These are phyloP conservation scores for Aplodontia rufa DNA, from an alignment of 2,113 vertebrate species.

Conservation along the genomic window DNA sequence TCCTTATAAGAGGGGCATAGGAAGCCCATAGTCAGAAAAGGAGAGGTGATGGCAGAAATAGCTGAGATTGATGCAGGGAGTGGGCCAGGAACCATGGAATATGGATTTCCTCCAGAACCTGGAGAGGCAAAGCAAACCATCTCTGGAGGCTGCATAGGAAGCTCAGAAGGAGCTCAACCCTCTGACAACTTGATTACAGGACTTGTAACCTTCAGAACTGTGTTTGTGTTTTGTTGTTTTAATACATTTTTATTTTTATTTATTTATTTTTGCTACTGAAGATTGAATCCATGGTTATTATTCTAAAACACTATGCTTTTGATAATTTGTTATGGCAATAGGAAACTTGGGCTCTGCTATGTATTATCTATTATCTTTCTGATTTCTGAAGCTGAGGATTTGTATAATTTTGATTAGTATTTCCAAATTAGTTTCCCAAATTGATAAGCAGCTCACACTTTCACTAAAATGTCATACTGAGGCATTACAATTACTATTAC, in stretches of 20 bases:
- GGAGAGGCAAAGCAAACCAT: background rate
- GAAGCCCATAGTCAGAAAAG: background rate
- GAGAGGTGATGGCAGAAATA: background rate
- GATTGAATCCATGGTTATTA: too few relatives aligned
- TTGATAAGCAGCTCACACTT: background rate
- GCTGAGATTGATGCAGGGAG: background rate
- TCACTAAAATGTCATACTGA: background rate
- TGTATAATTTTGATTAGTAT: background rate
- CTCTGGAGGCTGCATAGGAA: background rate
- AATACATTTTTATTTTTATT: background rate
- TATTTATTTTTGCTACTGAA: too few relatives aligned
- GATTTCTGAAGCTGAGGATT: background rate
- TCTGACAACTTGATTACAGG: background rate
- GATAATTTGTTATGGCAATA: background rate
- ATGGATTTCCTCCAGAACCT: background rate
- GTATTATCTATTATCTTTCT: too few relatives aligned
- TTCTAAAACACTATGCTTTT: background rate
- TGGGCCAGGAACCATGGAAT: background rate
- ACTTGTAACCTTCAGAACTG: background rate
- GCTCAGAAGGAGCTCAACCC: background rate
- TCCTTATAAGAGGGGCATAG: background rate
- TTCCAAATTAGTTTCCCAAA: constrained; percentile 32
- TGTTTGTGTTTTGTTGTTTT: background rate
- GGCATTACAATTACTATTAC: background rate
- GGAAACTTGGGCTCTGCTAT: background rate